Percentiles rank a stretch among this genome's conserved stretches.
Evolutionary conservation across 2,888 invertebrate genomes (phyloP).

Genomic region (Cataglyphis cursor): DNA sequence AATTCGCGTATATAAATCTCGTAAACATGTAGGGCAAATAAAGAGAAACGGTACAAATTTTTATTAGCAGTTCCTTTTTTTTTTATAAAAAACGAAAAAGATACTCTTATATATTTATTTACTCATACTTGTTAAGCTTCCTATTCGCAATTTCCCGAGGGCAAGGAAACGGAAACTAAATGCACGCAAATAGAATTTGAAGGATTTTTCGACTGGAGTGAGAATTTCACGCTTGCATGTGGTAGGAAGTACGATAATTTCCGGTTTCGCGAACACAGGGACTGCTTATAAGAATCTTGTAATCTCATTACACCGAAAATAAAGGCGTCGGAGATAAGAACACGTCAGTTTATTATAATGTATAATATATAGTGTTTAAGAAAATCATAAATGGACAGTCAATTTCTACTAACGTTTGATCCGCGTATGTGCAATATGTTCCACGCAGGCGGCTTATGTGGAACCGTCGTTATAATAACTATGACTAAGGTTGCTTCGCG

Average conservation of each 20-base stretch:
- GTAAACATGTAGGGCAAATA: conserved; percentile 1
- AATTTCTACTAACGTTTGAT: conserved; percentile 14
- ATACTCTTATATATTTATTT: not conserved
- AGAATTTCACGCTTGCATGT: not conserved
- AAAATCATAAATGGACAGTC: conserved; percentile 16
- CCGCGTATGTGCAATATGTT: conserved; percentile 54
- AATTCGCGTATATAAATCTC: not conserved
- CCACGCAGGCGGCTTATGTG: conserved; percentile 44
- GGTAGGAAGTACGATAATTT: conserved; percentile 29
- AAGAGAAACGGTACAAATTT: conserved; percentile 4
- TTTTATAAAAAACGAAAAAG: not conserved
- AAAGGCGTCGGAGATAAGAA: not conserved
- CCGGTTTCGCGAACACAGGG: not conserved
- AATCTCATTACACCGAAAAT: not conserved
- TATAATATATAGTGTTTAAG: not conserved
- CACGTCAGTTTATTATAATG: not conserved
- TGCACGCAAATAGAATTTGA: conserved; percentile 33
- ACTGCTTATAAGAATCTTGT: not conserved
- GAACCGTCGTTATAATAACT: conserved; percentile 64
- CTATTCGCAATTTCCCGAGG: conserved; percentile 25
- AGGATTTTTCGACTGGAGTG: conserved; percentile 13
- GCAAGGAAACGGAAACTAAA: conserved; percentile 9
- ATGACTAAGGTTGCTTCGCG: conserved; percentile 66
- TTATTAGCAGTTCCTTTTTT: not conserved
- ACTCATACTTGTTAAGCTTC: not conserved